Evolutionary conservation across 37 sponge, comb jelly and placozoan genomes (phyloP).

Genomic region (Lycopodina hypogea): DNA sequence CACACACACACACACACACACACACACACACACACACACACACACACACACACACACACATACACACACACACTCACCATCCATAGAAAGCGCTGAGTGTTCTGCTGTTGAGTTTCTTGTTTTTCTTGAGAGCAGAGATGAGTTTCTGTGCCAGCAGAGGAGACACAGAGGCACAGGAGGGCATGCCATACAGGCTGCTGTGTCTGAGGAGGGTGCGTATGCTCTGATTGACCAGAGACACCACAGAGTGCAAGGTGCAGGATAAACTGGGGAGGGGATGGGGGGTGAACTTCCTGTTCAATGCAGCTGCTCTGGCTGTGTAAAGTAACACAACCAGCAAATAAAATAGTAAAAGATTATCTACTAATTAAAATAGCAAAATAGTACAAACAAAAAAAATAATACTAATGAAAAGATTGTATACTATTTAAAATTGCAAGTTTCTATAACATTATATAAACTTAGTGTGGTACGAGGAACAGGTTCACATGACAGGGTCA

Average conservation of each 20-base stretch:
- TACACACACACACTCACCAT: constrained; percentile 28
- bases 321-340: too few species aligned
- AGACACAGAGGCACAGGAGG: constrained; percentile 37
- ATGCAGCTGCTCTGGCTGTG: constrained; percentile 42
- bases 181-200: constrained; percentile 35
- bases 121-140: constrained; percentile 25
- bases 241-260: background rate
- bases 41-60: background rate
- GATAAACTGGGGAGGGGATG: background rate
- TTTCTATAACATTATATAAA: background rate
- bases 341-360: background rate
- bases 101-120: constrained; percentile 44
- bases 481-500: too few species aligned
- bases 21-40: constrained; percentile 7
- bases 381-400: too few species aligned
- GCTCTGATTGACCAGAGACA: constrained; percentile 35
- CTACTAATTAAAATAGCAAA: background rate
- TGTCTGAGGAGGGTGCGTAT: background rate
- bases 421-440: background rate
- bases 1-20: background rate
- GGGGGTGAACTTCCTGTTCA: constrained; percentile 1
- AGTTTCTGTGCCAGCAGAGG: constrained; percentile 39
- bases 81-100: constrained; percentile 47
- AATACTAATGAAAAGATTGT: too few species aligned
- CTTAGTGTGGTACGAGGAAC: background rate